Evolutionary conservation across 1,140 invertebrate species (phyloP).

Genomic region (Apocrypta bakeri): DNA sequence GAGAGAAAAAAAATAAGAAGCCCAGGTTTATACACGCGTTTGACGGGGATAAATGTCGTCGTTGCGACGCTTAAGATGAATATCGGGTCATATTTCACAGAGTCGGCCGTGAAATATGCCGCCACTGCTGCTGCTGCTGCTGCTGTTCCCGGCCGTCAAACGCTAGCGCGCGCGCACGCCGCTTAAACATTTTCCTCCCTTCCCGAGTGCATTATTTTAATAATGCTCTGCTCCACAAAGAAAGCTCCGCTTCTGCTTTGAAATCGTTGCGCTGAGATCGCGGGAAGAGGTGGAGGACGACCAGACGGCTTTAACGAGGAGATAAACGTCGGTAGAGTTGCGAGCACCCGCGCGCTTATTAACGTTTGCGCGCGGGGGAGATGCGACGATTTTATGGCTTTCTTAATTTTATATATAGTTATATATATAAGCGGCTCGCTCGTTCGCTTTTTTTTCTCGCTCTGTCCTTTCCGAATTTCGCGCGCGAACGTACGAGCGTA

Average conservation of each 20-base stretch:
- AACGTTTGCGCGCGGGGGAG: not conserved
- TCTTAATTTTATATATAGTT: not conserved
- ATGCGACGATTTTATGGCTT: not conserved
- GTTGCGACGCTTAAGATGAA: slow-evolving; percentile 60
- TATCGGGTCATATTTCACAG: slow-evolving; percentile 59
- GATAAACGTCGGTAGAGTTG: slow-evolving; percentile 54
- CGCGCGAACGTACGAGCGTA: no score
- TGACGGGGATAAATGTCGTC: slow-evolving; percentile 59
- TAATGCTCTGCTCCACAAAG: slow-evolving; percentile 60
- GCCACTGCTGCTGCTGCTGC: not conserved
- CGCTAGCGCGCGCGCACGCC: slow-evolving; percentile 27
- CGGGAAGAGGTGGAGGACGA: not conserved
- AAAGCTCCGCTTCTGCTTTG: slow-evolving; percentile 31
- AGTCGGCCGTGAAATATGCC: slow-evolving; percentile 56
- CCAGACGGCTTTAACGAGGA: slow-evolving; percentile 54
- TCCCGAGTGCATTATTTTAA: slow-evolving; percentile 61
- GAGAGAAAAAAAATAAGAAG: no score
- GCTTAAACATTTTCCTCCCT: slow-evolving; percentile 56
- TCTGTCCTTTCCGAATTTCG: not conserved
- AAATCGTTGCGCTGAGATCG: not conserved
- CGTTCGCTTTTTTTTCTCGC: not conserved
- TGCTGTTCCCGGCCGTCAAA: slow-evolving; percentile 50
- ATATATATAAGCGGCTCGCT: no score
- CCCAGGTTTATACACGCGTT: slow-evolving; percentile 4
- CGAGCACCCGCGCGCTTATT: slow-evolving; percentile 24